Evolutionary conservation across 2,888 invertebrate genomes (phyloP), one percentile per base, ranked within the genome.

Genomic region (Labia minor): DNA sequence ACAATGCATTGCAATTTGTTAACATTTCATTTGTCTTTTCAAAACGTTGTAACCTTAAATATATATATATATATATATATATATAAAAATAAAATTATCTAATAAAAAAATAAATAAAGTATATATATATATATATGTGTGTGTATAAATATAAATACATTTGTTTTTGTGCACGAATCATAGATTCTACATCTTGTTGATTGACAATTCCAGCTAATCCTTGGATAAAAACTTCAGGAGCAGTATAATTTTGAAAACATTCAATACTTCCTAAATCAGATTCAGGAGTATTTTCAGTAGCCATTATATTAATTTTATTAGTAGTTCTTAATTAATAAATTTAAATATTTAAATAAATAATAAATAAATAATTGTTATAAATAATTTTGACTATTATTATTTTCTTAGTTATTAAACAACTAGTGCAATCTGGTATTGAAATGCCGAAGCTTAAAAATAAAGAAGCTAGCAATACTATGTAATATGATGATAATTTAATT

Each of bases 1-100:
- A 94, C n/a, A 99, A 78, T 18, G 92, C 90, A 77, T 96, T 96
- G 76, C 97, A 97, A 77, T 97, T 98, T 10, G 93, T 88, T 26
- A 99, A 80, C 98, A 98, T 99, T 81, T 99, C 98, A 75, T 98
- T 99, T 0, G 98, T 98, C 78, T 98, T 98, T 76, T 98, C 98
- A 80, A 97, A 99, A 67, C 97, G 83, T 74, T 93, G 92, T 21
- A 98, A 77, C 92, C 95, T 95, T 75, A 1, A 81, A 79, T 69
- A 67, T 66, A 67, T 70, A n/a, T n/a, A n/a, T n/a, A n/a, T n/a
- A n/a, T n/a, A n/a, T 33, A 8, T 6, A 33, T 33, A 8, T 33
- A 33, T 8, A 33, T 33, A 11, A 11, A 33, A 33, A 33, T 33
- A 49, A 49, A 49, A 49, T 49, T 49, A 49, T 49, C 14, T 10